Evolutionary conservation across 2,888 invertebrate species (phyloP).

Genomic region (Therioaphis trifolii): DNA sequence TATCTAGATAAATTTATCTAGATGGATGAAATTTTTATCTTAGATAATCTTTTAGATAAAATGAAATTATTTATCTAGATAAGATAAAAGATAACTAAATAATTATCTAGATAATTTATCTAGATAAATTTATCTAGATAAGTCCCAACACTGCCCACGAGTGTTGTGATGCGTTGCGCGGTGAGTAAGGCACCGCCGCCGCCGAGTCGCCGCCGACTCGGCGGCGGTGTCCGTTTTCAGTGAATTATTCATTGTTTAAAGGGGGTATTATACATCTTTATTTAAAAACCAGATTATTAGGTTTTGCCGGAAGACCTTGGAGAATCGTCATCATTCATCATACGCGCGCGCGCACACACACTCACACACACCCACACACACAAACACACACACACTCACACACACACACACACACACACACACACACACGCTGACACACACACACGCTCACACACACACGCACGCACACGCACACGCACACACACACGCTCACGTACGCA

Average conservation of each 20-base stretch:
- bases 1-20: too few relatives aligned
- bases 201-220: neutral
- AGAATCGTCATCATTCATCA: slow-evolving; percentile 12
- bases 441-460: neutral
- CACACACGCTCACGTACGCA: too few relatives aligned
- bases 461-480: neutral
- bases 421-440: neutral
- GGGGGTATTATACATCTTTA: neutral
- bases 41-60: too few relatives aligned
- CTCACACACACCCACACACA: neutral
- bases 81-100: too few relatives aligned
- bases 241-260: neutral
- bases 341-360: neutral
- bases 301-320: slow-evolving; percentile 10
- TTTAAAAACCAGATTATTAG: slow-evolving; percentile 1
- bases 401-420: neutral
- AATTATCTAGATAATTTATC: too few relatives aligned
- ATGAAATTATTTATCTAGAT: too few relatives aligned
- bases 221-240: neutral
- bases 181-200: too few relatives aligned
- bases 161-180: too few relatives aligned
- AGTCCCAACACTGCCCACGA: too few relatives aligned
- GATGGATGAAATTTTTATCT: too few relatives aligned
- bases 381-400: neutral
- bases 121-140: too few relatives aligned